Base-by-base conservation (phyloP, 2,113 vertebrate genomes). In the Hemiscyllium ocellatum region DNA sequence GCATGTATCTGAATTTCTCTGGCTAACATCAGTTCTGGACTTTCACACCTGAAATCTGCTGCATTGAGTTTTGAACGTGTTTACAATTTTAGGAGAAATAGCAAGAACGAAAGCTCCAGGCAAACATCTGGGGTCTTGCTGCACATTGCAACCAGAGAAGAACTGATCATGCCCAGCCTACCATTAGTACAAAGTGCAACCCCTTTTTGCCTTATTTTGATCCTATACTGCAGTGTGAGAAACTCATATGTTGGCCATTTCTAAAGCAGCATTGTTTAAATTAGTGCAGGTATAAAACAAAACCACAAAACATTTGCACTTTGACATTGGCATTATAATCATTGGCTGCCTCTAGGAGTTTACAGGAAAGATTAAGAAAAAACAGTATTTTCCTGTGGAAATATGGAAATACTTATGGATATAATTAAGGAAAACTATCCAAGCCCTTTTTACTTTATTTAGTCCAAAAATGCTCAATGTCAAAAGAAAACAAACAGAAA, bases 251-350 rank as follows among this genome's bases (percentile, higher is more conserved):
- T 22, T 72, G 72, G 42, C 29, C 72, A 95, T 95, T 95, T 52
- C 94, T 72, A 33, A 33, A 33, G 68, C 68, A 95, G 26, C 94
- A 95, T 70, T 95, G 68, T 95, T 95, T 93, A 61, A 93, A 65
- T 93, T 68, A 93, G 61, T 93, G 89, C 61, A 95, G 69, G 42
- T 95, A 72, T 95, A 95, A 94, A 95, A 95, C 66, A 76, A 95
- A 72, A 33, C 94, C 47, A 33, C 42, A 95, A 95, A 72, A 76
- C 5, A 95, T 52, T 72, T 95, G n/a, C 69, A 33, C 61, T 20
- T n/a, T n/a, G 33, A n/a, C 37, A 2, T 68, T 93, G 89, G 89
- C 89, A 93, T 68, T 68, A 66, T 2, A 37, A 37, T 5, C 69
- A 70, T 22, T 69, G n/a, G n/a, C 20, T 70, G 42, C 94, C 47